phyloP scores from a whole-genome alignment of 2,113 vertebrate genomes.

The Amblyopsis rosae region DNA sequence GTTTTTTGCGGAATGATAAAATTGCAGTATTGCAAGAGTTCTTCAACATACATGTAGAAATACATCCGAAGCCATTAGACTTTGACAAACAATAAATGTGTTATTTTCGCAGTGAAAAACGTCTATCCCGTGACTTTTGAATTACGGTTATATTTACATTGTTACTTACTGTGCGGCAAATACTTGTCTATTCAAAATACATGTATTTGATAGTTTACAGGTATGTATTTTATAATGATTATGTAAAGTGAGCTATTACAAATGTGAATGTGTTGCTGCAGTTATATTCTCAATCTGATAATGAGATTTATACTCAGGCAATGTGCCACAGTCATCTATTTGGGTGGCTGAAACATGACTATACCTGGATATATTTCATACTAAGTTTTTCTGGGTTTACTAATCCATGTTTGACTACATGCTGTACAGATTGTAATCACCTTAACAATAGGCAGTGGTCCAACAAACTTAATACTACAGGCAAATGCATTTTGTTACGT shows the following conservation, averaged over 20 bases:
- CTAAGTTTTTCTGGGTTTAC: slow-evolving; percentile 7
- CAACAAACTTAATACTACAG: slow-evolving; percentile 41
- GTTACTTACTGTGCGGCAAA: not conserved
- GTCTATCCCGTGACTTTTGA: not conserved
- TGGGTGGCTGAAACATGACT: slow-evolving; percentile 36
- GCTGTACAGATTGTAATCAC: slow-evolving; percentile 12
- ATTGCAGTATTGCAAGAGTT: slow-evolving; percentile 1
- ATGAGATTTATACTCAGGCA: slow-evolving; percentile 5
- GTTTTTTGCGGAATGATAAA: not conserved
- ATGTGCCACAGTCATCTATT: slow-evolving; percentile 16
- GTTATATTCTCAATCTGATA: slow-evolving; percentile 12
- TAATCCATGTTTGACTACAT: not conserved
- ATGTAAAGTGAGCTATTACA: not conserved
- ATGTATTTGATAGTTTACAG: not conserved
- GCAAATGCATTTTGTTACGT: slow-evolving; percentile 46
- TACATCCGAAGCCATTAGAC: slow-evolving; percentile 12
- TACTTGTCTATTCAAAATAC: not conserved
- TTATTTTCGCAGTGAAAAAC: not conserved
- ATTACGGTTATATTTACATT: not conserved
- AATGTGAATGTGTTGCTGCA: slow-evolving; percentile 5
- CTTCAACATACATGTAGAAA: slow-evolving; percentile 3
- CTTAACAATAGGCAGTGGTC: slow-evolving; percentile 14
- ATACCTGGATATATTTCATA: slow-evolving; percentile 28
- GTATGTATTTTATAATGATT: slow-evolving; percentile 11
- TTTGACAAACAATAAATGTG: not conserved